Evolutionary conservation across 2,797 vertebrate genomes (phyloP).

Genomic region (Sparidentex hasta): DNA sequence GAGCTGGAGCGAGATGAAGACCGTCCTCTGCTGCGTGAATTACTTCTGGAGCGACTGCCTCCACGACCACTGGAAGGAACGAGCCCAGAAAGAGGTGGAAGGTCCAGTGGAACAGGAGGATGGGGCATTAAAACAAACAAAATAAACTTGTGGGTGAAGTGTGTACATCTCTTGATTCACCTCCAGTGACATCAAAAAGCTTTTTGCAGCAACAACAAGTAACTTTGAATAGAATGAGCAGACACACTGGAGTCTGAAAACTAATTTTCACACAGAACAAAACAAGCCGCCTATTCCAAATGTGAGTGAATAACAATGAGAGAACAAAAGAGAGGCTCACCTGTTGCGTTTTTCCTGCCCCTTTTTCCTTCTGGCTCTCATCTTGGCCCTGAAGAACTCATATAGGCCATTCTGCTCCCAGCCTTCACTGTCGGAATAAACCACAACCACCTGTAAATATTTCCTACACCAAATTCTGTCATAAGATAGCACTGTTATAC

Average conservation of each 20-base stretch:
- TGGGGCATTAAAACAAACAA: not conserved
- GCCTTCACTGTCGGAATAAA: slow-evolving; percentile 90
- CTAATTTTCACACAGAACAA: not conserved
- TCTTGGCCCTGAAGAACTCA: slow-evolving; percentile 98
- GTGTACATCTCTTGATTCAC: not conserved
- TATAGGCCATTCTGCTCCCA: slow-evolving; percentile 99
- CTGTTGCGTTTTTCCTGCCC: slow-evolving; percentile 96
- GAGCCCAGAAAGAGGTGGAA: not conserved
- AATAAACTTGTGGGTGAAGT: not conserved
- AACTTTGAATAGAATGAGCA: slow-evolving; percentile 1
- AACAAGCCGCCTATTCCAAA: not conserved
- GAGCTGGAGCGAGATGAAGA: slow-evolving; percentile 96
- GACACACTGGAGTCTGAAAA: not conserved
- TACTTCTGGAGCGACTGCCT: slow-evolving; percentile 89
- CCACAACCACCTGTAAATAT: slow-evolving; percentile 1
- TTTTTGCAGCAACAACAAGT: not conserved
- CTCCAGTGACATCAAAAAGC: not conserved
- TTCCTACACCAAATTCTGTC: not conserved
- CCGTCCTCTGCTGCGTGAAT: slow-evolving; percentile 92
- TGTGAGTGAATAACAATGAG: not conserved
- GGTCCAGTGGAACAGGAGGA: not conserved
- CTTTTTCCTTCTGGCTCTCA: slow-evolving; percentile 95
- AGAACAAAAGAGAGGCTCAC: slow-evolving; percentile 73
- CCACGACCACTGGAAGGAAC: slow-evolving; percentile 68
- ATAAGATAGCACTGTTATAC: not conserved